Evolutionary conservation across 2,113 vertebrate genomes (phyloP).

Genomic region (Suricata suricatta): DNA sequence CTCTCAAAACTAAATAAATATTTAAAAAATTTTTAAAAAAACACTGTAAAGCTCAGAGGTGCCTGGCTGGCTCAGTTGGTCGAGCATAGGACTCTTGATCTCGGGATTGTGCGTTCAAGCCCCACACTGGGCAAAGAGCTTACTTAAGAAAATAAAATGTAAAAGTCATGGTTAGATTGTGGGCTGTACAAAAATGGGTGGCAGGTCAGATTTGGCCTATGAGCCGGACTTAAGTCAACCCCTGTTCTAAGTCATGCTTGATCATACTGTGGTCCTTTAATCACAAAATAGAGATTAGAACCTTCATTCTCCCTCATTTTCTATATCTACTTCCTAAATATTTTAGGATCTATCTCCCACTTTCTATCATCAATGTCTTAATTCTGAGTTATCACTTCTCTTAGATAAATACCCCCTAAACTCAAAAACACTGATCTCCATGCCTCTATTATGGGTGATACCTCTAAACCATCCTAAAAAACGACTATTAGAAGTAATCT

Average conservation of each 20-base stretch:
- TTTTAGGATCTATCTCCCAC: neutral
- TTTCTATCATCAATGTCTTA: neutral
- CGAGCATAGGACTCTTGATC: neutral
- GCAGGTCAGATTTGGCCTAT: neutral
- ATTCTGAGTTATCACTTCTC: conserved; percentile 4
- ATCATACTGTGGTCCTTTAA: neutral
- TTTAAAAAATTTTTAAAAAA: neutral
- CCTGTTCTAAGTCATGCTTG: neutral
- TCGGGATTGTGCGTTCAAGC: neutral
- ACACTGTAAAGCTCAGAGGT: neutral
- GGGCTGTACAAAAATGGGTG: neutral
- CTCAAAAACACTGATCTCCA: neutral
- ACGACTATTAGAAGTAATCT: neutral
- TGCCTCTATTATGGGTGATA: neutral
- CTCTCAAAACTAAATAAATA: no score
- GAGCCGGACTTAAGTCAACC: neutral
- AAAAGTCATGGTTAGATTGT: neutral
- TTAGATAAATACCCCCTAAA: neutral
- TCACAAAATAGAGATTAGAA: conserved; percentile 6
- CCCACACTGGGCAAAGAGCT: neutral
- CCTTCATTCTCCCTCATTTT: neutral
- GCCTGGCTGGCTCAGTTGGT: neutral
- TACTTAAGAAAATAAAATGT: neutral
- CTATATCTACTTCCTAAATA: neutral
- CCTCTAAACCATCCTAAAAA: neutral